phyloP scores from a whole-genome alignment of 2,888 invertebrate species.

The Abrostola tripartita region DNA sequence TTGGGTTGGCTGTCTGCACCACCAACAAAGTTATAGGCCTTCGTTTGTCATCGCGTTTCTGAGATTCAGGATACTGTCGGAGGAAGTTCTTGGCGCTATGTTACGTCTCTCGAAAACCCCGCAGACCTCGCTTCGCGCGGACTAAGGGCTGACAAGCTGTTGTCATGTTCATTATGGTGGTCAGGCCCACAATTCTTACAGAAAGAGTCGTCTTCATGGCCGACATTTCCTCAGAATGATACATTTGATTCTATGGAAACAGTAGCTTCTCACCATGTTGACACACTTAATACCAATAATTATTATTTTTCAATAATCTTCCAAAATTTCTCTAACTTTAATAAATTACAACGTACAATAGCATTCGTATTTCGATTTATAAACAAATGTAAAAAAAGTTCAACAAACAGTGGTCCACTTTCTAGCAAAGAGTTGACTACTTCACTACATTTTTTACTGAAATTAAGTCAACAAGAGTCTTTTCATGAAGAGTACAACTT shows the following conservation, averaged over 20 bases:
- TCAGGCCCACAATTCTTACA: slow-evolving; percentile 11
- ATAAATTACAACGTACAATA: no score
- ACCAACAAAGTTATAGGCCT: slow-evolving; percentile 23
- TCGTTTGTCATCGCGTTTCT: slow-evolving; percentile 27
- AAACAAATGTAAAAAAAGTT: background rate
- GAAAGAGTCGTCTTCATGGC: background rate
- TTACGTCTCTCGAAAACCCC: slow-evolving; percentile 14
- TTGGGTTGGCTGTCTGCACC: slow-evolving; percentile 39
- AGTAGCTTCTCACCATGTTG: no score
- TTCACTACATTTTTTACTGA: slow-evolving; percentile 6
- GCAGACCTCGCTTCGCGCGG: slow-evolving; percentile 22
- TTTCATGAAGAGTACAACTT: slow-evolving; percentile 20
- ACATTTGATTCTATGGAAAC: no score
- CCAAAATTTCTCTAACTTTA: no score
- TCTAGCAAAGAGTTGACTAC: slow-evolving; percentile 13
- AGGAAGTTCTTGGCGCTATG: slow-evolving; percentile 12
- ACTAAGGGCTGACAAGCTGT: slow-evolving; percentile 8
- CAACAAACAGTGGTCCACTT: slow-evolving; percentile 1
- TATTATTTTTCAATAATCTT: no score
- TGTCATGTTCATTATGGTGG: slow-evolving; percentile 15
- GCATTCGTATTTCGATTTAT: no score
- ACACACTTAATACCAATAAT: no score
- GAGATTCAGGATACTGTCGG: slow-evolving; percentile 21
- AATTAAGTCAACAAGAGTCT: slow-evolving; percentile 10
- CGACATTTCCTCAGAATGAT: slow-evolving; percentile 3